These are phyloP conservation scores for Sterrhoptilus dennistouni DNA, from an alignment of 2,113 vertebrate species.

Conservation along the genomic window DNA sequence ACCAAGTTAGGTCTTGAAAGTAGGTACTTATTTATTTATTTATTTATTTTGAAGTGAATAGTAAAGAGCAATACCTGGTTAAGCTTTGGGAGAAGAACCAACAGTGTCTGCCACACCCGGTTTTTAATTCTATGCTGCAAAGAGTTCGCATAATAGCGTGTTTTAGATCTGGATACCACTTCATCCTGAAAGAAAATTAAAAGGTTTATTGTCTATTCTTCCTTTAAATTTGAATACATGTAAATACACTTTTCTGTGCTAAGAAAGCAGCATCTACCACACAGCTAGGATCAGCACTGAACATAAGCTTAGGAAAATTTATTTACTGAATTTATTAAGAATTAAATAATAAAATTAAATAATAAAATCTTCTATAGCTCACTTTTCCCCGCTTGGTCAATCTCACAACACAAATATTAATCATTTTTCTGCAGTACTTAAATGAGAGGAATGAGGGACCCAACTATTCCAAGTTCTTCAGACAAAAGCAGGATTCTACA, in stretches of 20 bases:
- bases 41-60: neutral
- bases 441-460: neutral
- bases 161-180: constrained; percentile 80
- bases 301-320: neutral
- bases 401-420: neutral
- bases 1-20: neutral
- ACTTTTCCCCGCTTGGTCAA: neutral
- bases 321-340: neutral
- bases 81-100: constrained; percentile 87
- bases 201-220: neutral
- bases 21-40: neutral
- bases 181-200: constrained; percentile 76
- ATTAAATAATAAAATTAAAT: neutral
- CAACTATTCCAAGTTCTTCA: neutral
- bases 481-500: neutral
- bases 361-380: neutral
- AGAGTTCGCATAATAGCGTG: constrained; percentile 89
- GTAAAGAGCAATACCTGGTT: constrained; percentile 74
- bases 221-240: neutral
- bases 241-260: neutral
- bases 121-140: constrained; percentile 92
- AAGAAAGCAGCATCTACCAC: neutral
- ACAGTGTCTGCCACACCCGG: constrained; percentile 88
- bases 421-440: neutral
- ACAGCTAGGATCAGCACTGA: neutral